A percentile compares a stretch with the other conserved stretches of the same genome.
Conservation (phyloP, 2,797 vertebrate genomes). For the Gambusia yucatana region DNA sequence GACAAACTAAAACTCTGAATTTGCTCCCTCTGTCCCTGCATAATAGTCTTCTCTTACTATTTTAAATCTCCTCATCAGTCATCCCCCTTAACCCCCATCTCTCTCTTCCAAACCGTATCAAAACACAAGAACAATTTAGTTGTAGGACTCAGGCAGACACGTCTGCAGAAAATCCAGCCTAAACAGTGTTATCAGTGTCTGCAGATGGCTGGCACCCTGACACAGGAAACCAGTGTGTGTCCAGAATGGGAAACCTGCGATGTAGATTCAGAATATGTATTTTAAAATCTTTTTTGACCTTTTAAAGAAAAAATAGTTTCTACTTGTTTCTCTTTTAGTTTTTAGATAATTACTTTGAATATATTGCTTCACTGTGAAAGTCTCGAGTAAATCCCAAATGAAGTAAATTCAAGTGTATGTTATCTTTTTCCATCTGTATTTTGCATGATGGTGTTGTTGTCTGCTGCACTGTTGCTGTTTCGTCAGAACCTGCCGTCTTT, state of each 20-base stretch:
- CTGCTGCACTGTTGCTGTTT: neutral
- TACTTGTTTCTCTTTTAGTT: neutral
- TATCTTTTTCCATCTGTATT: neutral
- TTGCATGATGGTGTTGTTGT: neutral
- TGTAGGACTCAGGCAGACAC: constrained; percentile 18
- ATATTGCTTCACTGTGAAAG: neutral
- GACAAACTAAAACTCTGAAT: neutral
- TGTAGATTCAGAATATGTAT: neutral
- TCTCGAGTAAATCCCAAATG: neutral
- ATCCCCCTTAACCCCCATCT: constrained; percentile 35
- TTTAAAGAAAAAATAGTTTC: neutral
- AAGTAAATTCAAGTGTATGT: neutral
- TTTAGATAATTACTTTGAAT: neutral
- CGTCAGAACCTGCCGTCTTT: neutral
- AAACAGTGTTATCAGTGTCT: constrained; percentile 68
- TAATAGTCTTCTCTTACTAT: neutral
- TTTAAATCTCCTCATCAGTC: constrained; percentile 1
- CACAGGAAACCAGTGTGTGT: constrained; percentile 28
- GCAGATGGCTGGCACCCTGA: constrained; percentile 26
- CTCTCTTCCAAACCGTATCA: constrained; percentile 45
- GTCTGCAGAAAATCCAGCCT: constrained; percentile 51
- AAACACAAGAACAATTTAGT: constrained; percentile 33
- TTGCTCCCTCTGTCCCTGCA: constrained; percentile 15
- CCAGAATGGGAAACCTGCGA: constrained; percentile 3
- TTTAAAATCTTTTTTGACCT: neutral